Evolutionary conservation across 2,797 vertebrate species (phyloP), one percentile per base, ranked within the genome.

Genomic region (Sebastes oblongus): DNA sequence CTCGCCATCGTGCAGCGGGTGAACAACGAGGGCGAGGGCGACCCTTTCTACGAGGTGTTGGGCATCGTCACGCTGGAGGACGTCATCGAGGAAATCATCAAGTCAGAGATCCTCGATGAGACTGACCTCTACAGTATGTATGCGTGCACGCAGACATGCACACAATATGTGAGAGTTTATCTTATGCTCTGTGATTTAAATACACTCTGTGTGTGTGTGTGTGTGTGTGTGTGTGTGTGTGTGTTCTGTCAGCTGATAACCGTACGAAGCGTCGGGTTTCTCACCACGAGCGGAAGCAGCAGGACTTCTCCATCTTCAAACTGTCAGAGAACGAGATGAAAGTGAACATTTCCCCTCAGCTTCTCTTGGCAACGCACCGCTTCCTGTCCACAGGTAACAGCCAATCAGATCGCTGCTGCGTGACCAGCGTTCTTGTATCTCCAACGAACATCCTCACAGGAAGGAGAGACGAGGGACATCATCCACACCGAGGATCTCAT

Each of bases 1-100:
- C 94, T 99, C 78, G 98, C 98, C 89, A 97, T 99, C 4, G 98
- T 99, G 78, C 98, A 99, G 92, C 93, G 97, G 25, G 98, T 99
- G 72, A 99, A 99, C 94, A 98, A 98, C 0, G 98, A 99, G 93
- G 98, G 98, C 0, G 98, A 98, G 90, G 97, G 98, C 36, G 98
- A 99, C 83, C 98, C 98, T 0, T 99, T 99, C 95, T 99, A 99
- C 42, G 98, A 99, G 89, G 97, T 99, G 86, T 96, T 98, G 98
- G 98, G 98, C 77, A 98, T 99, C 64, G 96, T 99, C 86, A 99
- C 98, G 0, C 93, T 99, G 92, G 98, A 99, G 90, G 98, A 99
- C 88, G 96, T 98, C 90, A 99, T 99, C 87, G 98, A 99, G 90
- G 98, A 99, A 84, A 98, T 99, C 87, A 99, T 99, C 93, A 99